Percentiles rank a stretch among this genome's conserved stretches.
phyloP scores from a whole-genome alignment of 2,113 vertebrate genomes.

The Pan paniscus region DNA sequence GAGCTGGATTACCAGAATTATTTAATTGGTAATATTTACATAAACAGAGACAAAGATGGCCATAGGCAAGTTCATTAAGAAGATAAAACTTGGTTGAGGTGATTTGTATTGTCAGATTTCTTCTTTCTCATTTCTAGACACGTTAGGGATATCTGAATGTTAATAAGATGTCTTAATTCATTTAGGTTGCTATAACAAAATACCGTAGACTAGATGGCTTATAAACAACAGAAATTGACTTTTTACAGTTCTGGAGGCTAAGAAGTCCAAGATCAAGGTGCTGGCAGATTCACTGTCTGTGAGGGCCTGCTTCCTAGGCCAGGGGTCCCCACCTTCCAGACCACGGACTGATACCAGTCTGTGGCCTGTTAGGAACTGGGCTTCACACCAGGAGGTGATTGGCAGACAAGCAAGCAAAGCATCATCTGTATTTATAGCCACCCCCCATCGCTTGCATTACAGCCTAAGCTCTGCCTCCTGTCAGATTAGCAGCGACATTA shows the following conservation, averaged over 20 bases:
- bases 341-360: no score
- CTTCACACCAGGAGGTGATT: no score
- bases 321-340: no score
- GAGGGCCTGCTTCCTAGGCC: neutral
- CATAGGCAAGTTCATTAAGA: neutral
- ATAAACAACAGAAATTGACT: neutral
- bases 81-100: neutral
- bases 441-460: no score
- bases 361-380: no score
- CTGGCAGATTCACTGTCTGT: neutral
- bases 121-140: neutral
- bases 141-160: neutral
- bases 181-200: neutral
- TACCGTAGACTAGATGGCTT: neutral
- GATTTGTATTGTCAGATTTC: neutral
- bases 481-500: no score
- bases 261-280: neutral
- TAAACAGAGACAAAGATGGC: neutral
- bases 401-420: no score
- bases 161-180: neutral
- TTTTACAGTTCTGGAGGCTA: neutral
- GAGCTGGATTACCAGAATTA: neutral
- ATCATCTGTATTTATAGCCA: no score
- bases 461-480: no score
- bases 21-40: neutral